Conservation (phyloP, 2,113 vertebrate species). For the Apus apus region DNA sequence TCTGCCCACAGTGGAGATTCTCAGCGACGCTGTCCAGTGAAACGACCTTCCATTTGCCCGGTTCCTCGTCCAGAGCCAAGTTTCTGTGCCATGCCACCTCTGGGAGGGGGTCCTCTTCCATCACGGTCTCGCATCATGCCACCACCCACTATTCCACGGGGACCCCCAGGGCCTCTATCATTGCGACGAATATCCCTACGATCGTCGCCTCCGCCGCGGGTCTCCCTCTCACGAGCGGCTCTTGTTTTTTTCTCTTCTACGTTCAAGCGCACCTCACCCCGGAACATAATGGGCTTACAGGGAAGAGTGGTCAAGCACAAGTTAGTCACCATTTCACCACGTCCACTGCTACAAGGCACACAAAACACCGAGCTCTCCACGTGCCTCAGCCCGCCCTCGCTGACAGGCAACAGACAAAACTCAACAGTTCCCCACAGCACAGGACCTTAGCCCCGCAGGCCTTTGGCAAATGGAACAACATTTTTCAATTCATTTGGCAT, state of each 20-base stretch:
- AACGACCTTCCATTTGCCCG: slow-evolving; percentile 88
- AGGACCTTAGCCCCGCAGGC: fast-evolving
- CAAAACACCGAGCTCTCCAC: fast-evolving
- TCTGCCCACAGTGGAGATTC: slow-evolving; percentile 54
- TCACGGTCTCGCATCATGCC: slow-evolving; percentile 95
- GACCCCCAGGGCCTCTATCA: slow-evolving; percentile 89
- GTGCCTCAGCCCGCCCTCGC: not conserved
- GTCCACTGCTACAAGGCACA: not conserved
- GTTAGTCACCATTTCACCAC: not conserved
- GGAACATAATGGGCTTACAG: slow-evolving; percentile 95
- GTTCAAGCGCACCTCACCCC: slow-evolving; percentile 95
- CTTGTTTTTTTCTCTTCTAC: slow-evolving; percentile 98
- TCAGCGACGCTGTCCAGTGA: slow-evolving; percentile 91
- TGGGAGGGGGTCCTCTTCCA: slow-evolving; percentile 87
- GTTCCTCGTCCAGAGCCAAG: slow-evolving; percentile 88
- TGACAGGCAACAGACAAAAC: fast-evolving
- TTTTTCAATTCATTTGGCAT: not conserved
- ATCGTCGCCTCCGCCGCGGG: slow-evolving; percentile 84
- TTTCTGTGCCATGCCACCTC: slow-evolving; percentile 90
- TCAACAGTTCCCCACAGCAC: fast-evolving
- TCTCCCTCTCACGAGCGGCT: slow-evolving; percentile 92
- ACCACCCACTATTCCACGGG: slow-evolving; percentile 87
- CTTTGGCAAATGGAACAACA: fast-evolving
- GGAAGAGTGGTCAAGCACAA: slow-evolving; percentile 21
- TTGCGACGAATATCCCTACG: slow-evolving; percentile 91